phyloP scores from a whole-genome alignment of 2,113 vertebrate species.

The Spea bombifrons region DNA sequence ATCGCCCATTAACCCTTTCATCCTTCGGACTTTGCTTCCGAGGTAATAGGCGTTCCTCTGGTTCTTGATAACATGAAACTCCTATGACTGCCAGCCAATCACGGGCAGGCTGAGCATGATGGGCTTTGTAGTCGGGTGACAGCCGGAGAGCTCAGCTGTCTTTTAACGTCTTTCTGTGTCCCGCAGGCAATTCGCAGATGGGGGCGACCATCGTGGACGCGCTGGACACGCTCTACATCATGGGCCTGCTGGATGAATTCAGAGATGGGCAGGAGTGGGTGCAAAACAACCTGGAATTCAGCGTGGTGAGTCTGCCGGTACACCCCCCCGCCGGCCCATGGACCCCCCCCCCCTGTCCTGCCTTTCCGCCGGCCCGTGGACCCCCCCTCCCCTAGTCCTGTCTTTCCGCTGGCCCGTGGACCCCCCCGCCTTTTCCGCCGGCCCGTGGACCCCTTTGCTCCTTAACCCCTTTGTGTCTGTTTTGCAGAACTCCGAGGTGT shows the following conservation, averaged over 20 bases:
- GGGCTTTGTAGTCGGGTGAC: neutral
- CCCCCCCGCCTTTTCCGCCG: too few species aligned
- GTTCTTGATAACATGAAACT: too few species aligned
- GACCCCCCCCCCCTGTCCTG: neutral
- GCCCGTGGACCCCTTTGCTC: neutral
- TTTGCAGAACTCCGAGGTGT: constrained; percentile 89
- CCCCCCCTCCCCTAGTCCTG: neutral
- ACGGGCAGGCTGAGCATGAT: neutral
- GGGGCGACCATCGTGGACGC: constrained; percentile 96
- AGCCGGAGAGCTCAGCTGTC: neutral
- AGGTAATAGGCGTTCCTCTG: too few species aligned
- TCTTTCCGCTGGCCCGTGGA: too few species aligned
- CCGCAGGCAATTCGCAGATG: constrained; percentile 86
- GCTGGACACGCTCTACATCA: constrained; percentile 94
- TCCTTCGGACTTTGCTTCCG: neutral
- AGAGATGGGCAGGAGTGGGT: constrained; percentile 95
- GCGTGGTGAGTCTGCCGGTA: constrained; percentile 76
- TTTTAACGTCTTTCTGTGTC: neutral
- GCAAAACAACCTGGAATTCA: constrained; percentile 91
- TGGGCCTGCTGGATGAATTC: constrained; percentile 96
- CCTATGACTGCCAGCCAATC: too few species aligned
- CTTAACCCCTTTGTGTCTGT: neutral
- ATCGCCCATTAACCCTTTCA: neutral
- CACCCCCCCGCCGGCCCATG: neutral
- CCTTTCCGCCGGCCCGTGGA: neutral